These are phyloP conservation scores for Chaetops frenatus DNA, from an alignment of 2,113 vertebrate species.

Conservation along the genomic window DNA sequence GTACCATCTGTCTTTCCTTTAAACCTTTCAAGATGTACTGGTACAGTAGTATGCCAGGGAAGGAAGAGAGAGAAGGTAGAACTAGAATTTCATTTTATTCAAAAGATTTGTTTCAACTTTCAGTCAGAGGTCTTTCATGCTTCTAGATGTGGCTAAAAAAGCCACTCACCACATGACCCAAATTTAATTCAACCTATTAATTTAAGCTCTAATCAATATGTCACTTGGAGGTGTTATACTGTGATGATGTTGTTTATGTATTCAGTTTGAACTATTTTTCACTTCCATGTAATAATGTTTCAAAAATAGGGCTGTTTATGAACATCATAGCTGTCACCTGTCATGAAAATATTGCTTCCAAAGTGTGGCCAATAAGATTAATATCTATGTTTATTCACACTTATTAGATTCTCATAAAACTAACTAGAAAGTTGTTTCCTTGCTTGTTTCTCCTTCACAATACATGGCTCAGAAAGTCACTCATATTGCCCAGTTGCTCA, in stretches of 20 bases:
- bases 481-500: not conserved
- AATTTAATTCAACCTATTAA: not conserved
- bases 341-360: not conserved
- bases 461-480: not conserved
- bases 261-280: conserved; percentile 15
- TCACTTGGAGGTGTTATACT: not conserved
- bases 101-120: not conserved
- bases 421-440: not conserved
- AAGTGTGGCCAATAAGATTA: conserved; percentile 8
- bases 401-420: not conserved
- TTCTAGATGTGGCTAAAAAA: not conserved
- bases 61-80: not conserved
- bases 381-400: conserved; percentile 33
- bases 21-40: not conserved
- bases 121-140: not conserved
- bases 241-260: not conserved
- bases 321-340: conserved; percentile 19
- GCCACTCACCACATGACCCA: not conserved
- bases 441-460: not conserved
- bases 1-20: not conserved
- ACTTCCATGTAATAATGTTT: not conserved
- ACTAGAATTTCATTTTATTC: not conserved
- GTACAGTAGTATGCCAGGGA: not conserved
- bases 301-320: conserved; percentile 1
- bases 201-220: conserved; percentile 44